phyloP scores from a whole-genome alignment of 2,888 invertebrate species.

The Ariolimax columbianus region DNA sequence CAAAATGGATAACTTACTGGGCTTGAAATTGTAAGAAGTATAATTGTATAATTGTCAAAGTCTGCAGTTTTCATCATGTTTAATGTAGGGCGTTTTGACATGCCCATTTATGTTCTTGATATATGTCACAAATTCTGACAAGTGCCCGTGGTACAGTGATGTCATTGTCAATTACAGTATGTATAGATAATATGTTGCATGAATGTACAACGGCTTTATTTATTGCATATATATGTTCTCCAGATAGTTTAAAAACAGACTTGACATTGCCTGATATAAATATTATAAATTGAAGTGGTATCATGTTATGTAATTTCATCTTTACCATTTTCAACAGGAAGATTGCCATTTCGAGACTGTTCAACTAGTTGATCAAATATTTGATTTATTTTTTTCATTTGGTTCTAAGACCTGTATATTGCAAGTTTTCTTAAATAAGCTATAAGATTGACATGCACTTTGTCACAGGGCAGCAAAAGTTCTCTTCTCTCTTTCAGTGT shows the following conservation, averaged over 20 bases:
- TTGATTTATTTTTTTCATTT: background rate
- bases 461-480: background rate
- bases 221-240: background rate
- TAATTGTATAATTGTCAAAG: background rate
- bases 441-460: background rate
- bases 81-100: background rate
- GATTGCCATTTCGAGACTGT: background rate
- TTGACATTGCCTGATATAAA: background rate
- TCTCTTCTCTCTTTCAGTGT: background rate
- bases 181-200: background rate
- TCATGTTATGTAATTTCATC: background rate
- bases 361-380: background rate
- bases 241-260: background rate
- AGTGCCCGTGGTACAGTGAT: background rate
- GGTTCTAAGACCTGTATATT: background rate
- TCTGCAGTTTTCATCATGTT: background rate
- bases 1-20: background rate
- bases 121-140: background rate
- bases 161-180: background rate
- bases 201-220: constrained; percentile 14
- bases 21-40: background rate
- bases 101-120: background rate
- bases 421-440: background rate
- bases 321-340: background rate
- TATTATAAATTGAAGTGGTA: background rate